Percentiles rank a stretch among this genome's conserved stretches.
Conservation (phyloP, 2,888 invertebrate species). For the Danaus chrysippus region DNA sequence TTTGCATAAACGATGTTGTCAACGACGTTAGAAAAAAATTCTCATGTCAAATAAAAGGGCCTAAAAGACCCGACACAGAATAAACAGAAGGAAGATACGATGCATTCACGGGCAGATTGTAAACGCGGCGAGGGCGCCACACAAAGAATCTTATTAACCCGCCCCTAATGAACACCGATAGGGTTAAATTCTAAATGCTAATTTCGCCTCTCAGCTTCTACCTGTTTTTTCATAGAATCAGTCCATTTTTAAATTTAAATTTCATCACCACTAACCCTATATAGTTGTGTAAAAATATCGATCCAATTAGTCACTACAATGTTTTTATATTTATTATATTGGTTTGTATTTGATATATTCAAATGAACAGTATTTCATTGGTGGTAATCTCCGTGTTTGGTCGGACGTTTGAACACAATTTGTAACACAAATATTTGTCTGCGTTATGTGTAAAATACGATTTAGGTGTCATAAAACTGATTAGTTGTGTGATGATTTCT, state of each 20-base stretch:
- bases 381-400: slow-evolving; percentile 25
- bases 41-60: slow-evolving; percentile 43
- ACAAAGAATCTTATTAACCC: slow-evolving; percentile 75
- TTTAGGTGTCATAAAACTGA: slow-evolving; percentile 18
- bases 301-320: neutral
- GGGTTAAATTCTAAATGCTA: slow-evolving; percentile 40
- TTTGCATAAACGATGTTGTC: slow-evolving; percentile 52
- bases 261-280: no score
- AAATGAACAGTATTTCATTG: slow-evolving; percentile 27
- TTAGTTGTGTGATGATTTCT: no score
- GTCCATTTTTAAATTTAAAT: neutral
- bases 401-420: slow-evolving; percentile 24
- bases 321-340: neutral
- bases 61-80: slow-evolving; percentile 51
- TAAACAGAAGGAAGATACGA: slow-evolving; percentile 70
- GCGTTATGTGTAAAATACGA: slow-evolving; percentile 26
- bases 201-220: neutral
- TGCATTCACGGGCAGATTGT: slow-evolving; percentile 72
- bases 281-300: neutral
- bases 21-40: slow-evolving; percentile 63
- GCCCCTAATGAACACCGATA: slow-evolving; percentile 69
- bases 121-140: slow-evolving; percentile 54
- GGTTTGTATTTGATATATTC: slow-evolving; percentile 19
- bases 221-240: neutral
- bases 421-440: slow-evolving; percentile 24